Evolutionary conservation across 2,113 vertebrate genomes (phyloP).

Genomic region (Calonectris borealis): DNA sequence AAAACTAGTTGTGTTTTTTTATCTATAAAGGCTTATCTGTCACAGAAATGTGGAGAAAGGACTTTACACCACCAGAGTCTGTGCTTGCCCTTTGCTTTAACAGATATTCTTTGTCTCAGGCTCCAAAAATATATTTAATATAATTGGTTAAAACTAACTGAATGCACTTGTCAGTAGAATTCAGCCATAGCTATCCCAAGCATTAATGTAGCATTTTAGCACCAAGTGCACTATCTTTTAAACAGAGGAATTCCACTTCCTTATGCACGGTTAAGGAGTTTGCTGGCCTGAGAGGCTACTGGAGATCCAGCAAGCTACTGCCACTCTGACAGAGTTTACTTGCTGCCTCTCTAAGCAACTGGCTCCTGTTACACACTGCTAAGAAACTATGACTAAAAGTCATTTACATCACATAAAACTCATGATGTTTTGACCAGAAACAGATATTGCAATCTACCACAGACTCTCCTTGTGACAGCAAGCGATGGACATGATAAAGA

Average conservation of each 20-base stretch:
- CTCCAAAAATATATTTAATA: neutral
- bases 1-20: neutral
- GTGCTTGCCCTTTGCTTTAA: neutral
- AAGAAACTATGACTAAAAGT: neutral
- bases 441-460: neutral
- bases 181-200: neutral
- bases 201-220: neutral
- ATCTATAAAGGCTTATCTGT: neutral
- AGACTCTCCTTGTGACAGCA: neutral
- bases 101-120: neutral
- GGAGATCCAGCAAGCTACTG: neutral
- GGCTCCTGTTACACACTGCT: neutral
- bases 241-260: neutral
- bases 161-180: neutral
- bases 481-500: neutral
- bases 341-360: neutral
- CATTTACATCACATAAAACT: neutral
- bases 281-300: neutral
- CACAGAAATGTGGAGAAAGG: neutral
- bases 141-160: neutral
- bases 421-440: neutral
- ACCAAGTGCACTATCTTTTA: neutral
- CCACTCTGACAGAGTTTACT: neutral
- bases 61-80: neutral
- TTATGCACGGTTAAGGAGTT: neutral